Evolutionary conservation across 2,797 vertebrate genomes (phyloP).

Genomic region (Menidia menidia): DNA sequence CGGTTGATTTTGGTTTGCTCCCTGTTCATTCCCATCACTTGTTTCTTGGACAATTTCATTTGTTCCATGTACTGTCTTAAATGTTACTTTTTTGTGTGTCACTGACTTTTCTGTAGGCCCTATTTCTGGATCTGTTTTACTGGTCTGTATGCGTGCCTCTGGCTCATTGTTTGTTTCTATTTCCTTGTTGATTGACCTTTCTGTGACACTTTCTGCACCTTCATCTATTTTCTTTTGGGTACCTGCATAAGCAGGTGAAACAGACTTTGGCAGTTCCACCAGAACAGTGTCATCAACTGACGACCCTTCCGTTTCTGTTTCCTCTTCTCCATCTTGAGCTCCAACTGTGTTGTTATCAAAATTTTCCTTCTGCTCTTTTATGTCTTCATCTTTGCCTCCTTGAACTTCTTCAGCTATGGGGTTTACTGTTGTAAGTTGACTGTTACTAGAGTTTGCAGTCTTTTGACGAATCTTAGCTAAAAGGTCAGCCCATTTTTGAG

Average conservation of each 20-base stretch:
- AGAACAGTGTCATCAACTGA: constrained; percentile 76
- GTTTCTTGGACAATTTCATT: constrained; percentile 57
- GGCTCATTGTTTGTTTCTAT: constrained; percentile 19
- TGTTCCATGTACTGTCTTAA: constrained; percentile 27
- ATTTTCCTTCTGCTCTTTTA: constrained; percentile 13
- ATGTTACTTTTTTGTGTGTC: constrained; percentile 38
- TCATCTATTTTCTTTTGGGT: constrained; percentile 42
- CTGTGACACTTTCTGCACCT: constrained; percentile 20
- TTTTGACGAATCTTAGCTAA: constrained; percentile 92
- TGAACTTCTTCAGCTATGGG: constrained; percentile 29
- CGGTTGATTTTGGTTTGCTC: constrained; percentile 25
- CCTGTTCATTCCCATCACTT: constrained; percentile 21
- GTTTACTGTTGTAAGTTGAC: constrained; percentile 30
- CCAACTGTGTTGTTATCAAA: constrained; percentile 15
- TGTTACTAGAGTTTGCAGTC: constrained; percentile 69
- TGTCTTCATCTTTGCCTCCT: constrained; percentile 16
- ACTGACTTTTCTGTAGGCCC: constrained; percentile 28
- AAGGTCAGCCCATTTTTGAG: constrained; percentile 91
- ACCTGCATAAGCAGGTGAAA: constrained; percentile 48
- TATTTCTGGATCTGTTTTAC: constrained; percentile 29
- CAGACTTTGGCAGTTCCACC: constrained; percentile 70
- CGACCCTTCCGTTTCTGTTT: constrained; percentile 79
- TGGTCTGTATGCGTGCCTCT: constrained; percentile 23
- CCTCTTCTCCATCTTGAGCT: constrained; percentile 14
- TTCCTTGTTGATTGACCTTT: constrained; percentile 41